Evolutionary conservation across 2,113 vertebrate genomes (phyloP), one percentile per base, ranked within the genome.

Genomic region (Vidua chalybeata): DNA sequence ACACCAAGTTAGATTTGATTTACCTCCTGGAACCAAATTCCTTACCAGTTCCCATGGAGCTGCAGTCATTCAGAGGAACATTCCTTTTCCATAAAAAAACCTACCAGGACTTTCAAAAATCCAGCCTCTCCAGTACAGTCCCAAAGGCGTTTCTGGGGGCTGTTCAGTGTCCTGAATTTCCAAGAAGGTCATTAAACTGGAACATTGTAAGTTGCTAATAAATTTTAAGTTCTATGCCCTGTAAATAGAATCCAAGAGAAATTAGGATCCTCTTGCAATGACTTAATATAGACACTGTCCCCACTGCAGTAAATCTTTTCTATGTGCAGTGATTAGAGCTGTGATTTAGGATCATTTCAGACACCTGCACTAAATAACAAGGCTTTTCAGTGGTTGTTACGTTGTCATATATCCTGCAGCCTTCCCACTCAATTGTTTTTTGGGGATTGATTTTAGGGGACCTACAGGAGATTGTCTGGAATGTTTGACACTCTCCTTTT

Each of bases 331-430:
- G 79, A 90, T 90, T 80, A 58, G 54, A 91, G 66, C 27, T 12
- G 56, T 88, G 75, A 92, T 94, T 96, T 90, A 90, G 26, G 52
- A 69, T 66, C 8, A 31, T 33, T 88, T 69, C 75, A 92, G 37
- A 77, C 85, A 51, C 24, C 46, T 16, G 9, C 75, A 35, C 51
- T 92, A 77, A 92, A 77, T 88, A 90, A 90, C 19, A 59, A 88
- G 33, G 33, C 11, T 86, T 90, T 85, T 43, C 43, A 24, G 55
- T 27, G 11, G 31, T 74, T 24, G 5, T 90, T 77, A 43, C 35
- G 15, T 20, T 6, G 28, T 28, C 72, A 51, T n/a, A 75, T 8
- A 66, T 92, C 46, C 75, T 80, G 17, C 43, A 73, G 71, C 33
- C 52, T 76, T 89, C 59, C 79, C 35, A 23, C 41, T 62, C 71